These are phyloP conservation scores for Gnathonemus echidnorhynchus DNA, from an alignment of 2,113 vertebrate genomes.

Conservation along the genomic window DNA sequence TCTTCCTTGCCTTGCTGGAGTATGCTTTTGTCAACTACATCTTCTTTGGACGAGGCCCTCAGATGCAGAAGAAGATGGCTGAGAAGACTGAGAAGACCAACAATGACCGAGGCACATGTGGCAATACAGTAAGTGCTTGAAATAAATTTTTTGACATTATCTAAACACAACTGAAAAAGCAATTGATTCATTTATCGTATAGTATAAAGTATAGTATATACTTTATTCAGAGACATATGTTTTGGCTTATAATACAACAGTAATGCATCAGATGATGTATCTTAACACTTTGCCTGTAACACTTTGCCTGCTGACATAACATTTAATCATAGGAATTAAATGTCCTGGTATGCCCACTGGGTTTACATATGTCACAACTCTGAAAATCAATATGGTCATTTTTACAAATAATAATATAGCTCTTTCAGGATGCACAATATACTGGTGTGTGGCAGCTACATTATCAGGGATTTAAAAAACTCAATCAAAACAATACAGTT, in stretches of 20 bases:
- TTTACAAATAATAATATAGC: background rate
- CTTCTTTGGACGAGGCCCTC: background rate
- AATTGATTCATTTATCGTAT: background rate
- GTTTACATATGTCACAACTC: background rate
- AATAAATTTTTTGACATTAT: background rate
- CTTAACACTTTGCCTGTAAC: background rate
- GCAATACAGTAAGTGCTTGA: constrained; percentile 67
- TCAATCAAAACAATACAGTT: background rate
- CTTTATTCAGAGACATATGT: background rate
- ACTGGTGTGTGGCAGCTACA: background rate
- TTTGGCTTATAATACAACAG: background rate
- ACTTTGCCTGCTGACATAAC: no score
- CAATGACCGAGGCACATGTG: constrained; percentile 75
- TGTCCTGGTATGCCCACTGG: background rate
- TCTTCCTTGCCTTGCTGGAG: background rate
- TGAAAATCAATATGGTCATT: background rate
- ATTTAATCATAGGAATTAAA: background rate
- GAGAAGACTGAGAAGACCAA: constrained; percentile 48
- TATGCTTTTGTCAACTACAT: background rate
- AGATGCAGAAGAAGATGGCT: background rate
- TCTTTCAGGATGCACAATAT: background rate
- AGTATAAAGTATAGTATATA: background rate
- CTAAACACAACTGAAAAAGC: background rate
- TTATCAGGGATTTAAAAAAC: background rate
- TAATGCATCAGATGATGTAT: background rate